phyloP scores from a whole-genome alignment of 2,797 vertebrate genomes.

The Macroramphosus scolopax region DNA sequence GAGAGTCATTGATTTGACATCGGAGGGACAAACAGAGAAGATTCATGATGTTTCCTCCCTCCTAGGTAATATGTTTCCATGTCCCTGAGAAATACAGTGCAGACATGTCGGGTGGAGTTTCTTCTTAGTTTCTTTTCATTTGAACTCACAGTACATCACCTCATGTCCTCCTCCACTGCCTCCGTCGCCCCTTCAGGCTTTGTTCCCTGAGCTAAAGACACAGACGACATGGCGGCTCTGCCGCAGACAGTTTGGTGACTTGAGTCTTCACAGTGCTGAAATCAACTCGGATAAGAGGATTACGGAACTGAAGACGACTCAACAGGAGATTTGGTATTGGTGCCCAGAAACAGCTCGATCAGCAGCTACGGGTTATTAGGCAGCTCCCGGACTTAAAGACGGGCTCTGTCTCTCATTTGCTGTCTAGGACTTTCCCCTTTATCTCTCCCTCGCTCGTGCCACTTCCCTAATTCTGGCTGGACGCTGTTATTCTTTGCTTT shows the following conservation, averaged over 20 bases:
- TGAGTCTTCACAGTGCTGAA: conserved; percentile 45
- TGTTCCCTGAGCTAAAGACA: conserved; percentile 24
- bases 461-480: conserved; percentile 4
- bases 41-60: conserved; percentile 26
- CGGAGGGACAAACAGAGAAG: conserved; percentile 17
- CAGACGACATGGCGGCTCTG: conserved; percentile 23
- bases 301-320: conserved; percentile 48
- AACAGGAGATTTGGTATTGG: conserved; percentile 60
- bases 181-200: conserved; percentile 3
- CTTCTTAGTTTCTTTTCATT: conserved; percentile 15
- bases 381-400: conserved; percentile 39
- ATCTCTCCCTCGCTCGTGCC: conserved; percentile 3
- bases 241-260: conserved; percentile 42
- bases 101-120: conserved; percentile 3
- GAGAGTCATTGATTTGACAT: conserved; percentile 43
- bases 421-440: conserved; percentile 15
- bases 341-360: conserved; percentile 52
- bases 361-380: conserved; percentile 64
- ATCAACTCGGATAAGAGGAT: conserved; percentile 68
- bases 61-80: conserved; percentile 22
- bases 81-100: conserved; percentile 6
- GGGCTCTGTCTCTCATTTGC: conserved; percentile 33
- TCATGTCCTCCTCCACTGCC: not conserved
- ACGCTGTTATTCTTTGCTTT: not conserved
- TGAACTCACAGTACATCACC: conserved; percentile 1